Conservation (phyloP, 35 echinoderm and acorn worm species). For the Holothuria glaberrima region DNA sequence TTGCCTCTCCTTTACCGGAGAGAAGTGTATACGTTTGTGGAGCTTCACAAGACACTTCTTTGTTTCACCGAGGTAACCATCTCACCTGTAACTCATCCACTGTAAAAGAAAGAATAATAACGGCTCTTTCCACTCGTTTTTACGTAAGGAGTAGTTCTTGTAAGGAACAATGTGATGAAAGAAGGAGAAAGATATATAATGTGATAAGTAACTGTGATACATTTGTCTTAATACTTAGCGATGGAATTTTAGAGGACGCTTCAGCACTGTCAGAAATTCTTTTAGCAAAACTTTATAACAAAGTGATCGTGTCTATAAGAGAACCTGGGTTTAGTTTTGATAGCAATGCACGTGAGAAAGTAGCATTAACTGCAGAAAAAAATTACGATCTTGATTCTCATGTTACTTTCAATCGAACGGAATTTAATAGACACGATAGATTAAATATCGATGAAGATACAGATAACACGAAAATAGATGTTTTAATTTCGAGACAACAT, state of each 20-base stretch:
- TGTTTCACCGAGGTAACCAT: constrained; percentile 15
- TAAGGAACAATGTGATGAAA: constrained; percentile 23
- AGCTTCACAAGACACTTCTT: not conserved
- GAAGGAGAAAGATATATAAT: not conserved
- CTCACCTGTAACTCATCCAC: constrained; percentile 25
- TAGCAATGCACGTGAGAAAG: not conserved
- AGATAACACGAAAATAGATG: no score
- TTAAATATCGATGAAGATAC: no score
- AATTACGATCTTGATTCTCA: no score
- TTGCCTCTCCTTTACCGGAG: constrained; percentile 19
- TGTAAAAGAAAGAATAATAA: constrained; percentile 13
- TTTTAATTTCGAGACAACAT: no score
- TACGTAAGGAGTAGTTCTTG: constrained; percentile 46
- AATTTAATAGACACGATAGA: no score
- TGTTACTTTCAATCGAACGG: no score
- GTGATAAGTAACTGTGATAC: constrained; percentile 16
- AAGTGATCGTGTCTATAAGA: constrained; percentile 29
- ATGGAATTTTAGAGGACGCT: constrained; percentile 27
- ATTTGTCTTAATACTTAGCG: constrained; percentile 33
- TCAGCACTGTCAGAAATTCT: constrained; percentile 3
- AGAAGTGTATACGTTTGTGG: constrained; percentile 53
- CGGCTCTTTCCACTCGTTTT: constrained; percentile 17
- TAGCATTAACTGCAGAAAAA: not conserved
- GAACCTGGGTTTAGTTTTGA: constrained; percentile 40
- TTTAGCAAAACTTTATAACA: constrained; percentile 17